A percentile compares a stretch with the other conserved stretches of the same genome.
Conservation (phyloP, 2,888 invertebrate species). For the Parnassius glacialis region DNA sequence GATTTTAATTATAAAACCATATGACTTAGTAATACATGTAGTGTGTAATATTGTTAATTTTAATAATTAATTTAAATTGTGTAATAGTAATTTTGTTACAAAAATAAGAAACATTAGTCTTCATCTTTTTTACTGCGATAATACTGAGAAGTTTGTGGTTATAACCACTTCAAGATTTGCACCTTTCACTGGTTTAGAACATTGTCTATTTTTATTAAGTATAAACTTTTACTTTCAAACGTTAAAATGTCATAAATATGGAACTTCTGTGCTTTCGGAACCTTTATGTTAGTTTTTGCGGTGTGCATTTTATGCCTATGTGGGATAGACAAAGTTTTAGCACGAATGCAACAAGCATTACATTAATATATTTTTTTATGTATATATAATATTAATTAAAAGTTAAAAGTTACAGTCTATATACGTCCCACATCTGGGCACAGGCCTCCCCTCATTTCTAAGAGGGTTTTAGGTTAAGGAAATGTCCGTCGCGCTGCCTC, state of each 20-base stretch:
- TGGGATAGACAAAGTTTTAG: constrained; percentile 2
- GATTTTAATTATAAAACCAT: too few species aligned
- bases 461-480: too few species aligned
- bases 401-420: too few species aligned
- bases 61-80: too few species aligned
- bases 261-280: constrained; percentile 19
- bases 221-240: constrained; percentile 51
- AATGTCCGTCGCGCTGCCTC: too few species aligned
- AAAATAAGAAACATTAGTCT: constrained; percentile 35
- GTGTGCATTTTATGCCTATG: not conserved
- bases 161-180: constrained; percentile 47
- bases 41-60: too few species aligned
- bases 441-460: too few species aligned
- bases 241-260: constrained; percentile 19
- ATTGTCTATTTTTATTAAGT: constrained; percentile 60
- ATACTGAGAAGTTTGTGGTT: constrained; percentile 50
- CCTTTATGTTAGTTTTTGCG: constrained; percentile 15
- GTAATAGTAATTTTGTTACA: constrained; percentile 40
- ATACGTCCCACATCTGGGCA: too few species aligned
- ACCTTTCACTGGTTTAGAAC: constrained; percentile 55
- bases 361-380: too few species aligned
- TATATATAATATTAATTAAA: too few species aligned
- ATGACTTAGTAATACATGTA: too few species aligned
- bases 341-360: not conserved
- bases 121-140: constrained; percentile 49